Evolutionary conservation across 2,113 vertebrate genomes (phyloP).

Genomic region (Ginglymostoma cirratum): DNA sequence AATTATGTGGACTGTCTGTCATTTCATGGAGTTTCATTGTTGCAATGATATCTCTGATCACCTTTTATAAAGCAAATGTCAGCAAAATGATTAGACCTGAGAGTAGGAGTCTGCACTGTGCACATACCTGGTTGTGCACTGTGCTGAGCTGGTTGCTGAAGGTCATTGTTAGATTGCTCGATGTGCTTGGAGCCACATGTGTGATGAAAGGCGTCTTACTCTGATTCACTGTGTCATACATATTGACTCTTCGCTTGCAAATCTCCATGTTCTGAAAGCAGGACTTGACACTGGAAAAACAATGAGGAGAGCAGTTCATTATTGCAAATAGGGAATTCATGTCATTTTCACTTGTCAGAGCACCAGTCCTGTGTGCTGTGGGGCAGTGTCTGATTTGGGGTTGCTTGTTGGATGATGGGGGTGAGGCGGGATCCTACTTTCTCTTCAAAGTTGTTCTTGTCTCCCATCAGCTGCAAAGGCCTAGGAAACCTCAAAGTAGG

Average conservation of each 20-base stretch:
- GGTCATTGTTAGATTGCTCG: slow-evolving; percentile 98
- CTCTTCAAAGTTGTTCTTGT: no score
- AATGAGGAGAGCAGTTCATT: neutral
- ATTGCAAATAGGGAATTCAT: neutral
- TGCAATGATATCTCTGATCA: neutral
- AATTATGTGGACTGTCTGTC: neutral
- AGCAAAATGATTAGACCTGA: neutral
- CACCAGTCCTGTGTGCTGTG: neutral
- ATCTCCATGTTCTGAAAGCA: slow-evolving; percentile 99
- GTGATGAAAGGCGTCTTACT: slow-evolving; percentile 99
- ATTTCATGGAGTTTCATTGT: neutral
- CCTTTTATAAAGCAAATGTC: neutral
- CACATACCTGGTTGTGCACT: slow-evolving; percentile 81
- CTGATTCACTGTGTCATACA: slow-evolving; percentile 98
- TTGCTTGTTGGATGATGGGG: no score
- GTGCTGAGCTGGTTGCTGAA: slow-evolving; percentile 99
- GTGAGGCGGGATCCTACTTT: no score
- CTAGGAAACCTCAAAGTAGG: no score
- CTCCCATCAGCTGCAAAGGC: no score
- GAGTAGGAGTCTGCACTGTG: neutral
- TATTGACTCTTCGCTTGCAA: slow-evolving; percentile 89
- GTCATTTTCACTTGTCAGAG: neutral
- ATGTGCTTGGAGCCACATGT: slow-evolving; percentile 94
- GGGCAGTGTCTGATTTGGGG: no score
- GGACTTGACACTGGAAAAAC: slow-evolving; percentile 79